Evolutionary conservation across 2,797 vertebrate species (phyloP), one percentile per base, ranked within the genome.

Genomic region (Sebastes matsubarae): DNA sequence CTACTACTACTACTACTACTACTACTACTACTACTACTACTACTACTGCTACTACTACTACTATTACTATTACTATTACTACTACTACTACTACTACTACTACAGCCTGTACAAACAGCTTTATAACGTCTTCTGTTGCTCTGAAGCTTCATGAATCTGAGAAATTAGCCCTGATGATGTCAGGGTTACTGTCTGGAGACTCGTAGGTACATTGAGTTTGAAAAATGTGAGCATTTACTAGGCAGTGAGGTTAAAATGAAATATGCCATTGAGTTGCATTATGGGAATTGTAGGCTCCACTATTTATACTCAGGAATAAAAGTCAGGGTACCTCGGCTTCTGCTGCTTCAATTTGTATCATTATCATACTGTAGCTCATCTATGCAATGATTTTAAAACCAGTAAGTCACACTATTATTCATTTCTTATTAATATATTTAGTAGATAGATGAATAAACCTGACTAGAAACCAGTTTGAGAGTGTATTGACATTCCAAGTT

Each of bases 1-100:
- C 32, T 10, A 34, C 3, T 34, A 34, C 3, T 0, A 34, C 0
- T 4, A 34, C 3, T 2, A 30, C 2, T 30, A 30, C 7, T 4
- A 34, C 3, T 4, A 4, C 0, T 10, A 34, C 0, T 10, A 34
- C 1, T 34, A 34, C 1, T 34, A 10, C 3, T 4, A 34, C 3
- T 34, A 11, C 32, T 4, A 4, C 3, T 34, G 0, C 10, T 11
- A 11, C 4, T 11, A 2, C 10, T 34, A 34, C 4, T 34, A 11
- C 10, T 34, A 34, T 3, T 34, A 4, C 4, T 34, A 34, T 4
- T 34, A 34, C 4, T 34, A 34, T 1, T 34, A 22, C 22, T 55
- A 55, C 52, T 4, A 61, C 18, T 32, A 13, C 59, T n/a, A 32
- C 2, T 58, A 58, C 57, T 16, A 38, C 4, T 36, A 50, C 65